Conservation (phyloP, 2,113 vertebrate genomes). For the Saguinus imperator region DNA sequence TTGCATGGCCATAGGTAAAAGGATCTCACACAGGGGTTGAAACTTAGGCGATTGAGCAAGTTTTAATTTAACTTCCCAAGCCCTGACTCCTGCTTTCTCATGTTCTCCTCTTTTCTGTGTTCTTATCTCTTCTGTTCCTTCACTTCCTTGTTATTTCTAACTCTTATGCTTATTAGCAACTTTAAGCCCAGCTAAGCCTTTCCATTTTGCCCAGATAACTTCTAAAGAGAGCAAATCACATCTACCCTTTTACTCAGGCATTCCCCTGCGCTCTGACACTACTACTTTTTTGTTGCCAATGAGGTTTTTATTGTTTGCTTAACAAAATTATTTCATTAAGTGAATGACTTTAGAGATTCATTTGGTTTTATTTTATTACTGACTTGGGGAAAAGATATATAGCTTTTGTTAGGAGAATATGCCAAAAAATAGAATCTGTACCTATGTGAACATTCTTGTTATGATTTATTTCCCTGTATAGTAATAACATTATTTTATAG, state of each 20-base stretch:
- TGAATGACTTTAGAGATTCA: conserved; percentile 62
- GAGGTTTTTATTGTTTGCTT: conserved; percentile 66
- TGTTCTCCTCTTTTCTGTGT: neutral
- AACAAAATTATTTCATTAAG: conserved; percentile 73
- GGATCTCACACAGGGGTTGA: neutral
- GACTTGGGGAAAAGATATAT: conserved; percentile 57
- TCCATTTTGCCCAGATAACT: neutral
- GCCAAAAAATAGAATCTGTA: conserved; percentile 50
- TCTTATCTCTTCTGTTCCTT: neutral
- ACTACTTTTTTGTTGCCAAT: conserved; percentile 7
- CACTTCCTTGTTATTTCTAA: neutral
- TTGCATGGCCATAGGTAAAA: neutral
- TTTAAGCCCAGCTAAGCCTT: neutral
- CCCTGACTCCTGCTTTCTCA: neutral
- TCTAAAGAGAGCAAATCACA: neutral
- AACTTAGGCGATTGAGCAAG: neutral
- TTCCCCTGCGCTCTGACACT: neutral
- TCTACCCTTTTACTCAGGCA: neutral
- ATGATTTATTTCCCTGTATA: conserved; percentile 61
- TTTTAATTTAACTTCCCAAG: neutral
- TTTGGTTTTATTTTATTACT: conserved; percentile 65
- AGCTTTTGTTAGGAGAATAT: conserved; percentile 42
- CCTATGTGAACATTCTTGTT: conserved; percentile 45
- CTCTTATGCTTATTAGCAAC: neutral
- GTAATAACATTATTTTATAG: conserved; percentile 67